These are phyloP conservation scores for Trissolcus brochymenae DNA, from an alignment of 2,888 invertebrate species.

Conservation along the genomic window DNA sequence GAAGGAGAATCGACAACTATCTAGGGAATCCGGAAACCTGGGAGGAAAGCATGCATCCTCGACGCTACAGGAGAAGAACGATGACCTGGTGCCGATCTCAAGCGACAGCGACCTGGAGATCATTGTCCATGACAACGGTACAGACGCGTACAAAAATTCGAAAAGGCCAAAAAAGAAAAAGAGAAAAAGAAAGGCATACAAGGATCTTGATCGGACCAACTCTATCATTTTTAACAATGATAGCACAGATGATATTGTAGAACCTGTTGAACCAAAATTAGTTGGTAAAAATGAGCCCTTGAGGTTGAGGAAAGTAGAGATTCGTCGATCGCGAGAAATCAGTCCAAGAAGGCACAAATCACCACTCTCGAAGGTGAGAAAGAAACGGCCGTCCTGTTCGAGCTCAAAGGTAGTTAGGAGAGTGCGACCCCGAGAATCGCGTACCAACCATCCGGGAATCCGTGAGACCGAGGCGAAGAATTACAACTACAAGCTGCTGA, in stretches of 20 bases:
- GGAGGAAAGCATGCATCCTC: constrained; percentile 60
- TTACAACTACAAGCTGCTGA: constrained; percentile 67
- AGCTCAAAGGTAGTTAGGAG: neutral
- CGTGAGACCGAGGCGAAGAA: constrained; percentile 39
- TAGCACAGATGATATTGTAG: neutral
- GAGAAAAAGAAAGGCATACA: constrained; percentile 63
- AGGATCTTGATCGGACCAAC: neutral
- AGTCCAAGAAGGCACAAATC: constrained; percentile 2
- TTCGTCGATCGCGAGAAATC: neutral
- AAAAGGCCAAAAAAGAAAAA: constrained; percentile 63
- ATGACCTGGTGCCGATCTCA: constrained; percentile 72
- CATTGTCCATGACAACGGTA: constrained; percentile 65
- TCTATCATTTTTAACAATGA: neutral
- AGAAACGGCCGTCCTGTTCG: neutral
- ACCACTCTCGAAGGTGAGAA: neutral
- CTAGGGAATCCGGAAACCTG: constrained; percentile 64
- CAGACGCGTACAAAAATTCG: constrained; percentile 55
- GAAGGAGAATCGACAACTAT: constrained; percentile 71
- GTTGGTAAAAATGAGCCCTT: too few relatives aligned
- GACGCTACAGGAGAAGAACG: constrained; percentile 69
- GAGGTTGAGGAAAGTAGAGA: neutral
- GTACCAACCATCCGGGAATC: neutral
- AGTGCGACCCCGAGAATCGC: neutral
- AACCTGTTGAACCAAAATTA: constrained; percentile 1
- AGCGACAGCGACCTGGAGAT: constrained; percentile 74